phyloP scores from a whole-genome alignment of 2,113 vertebrate genomes.

The Acanthochromis polyacanthus region DNA sequence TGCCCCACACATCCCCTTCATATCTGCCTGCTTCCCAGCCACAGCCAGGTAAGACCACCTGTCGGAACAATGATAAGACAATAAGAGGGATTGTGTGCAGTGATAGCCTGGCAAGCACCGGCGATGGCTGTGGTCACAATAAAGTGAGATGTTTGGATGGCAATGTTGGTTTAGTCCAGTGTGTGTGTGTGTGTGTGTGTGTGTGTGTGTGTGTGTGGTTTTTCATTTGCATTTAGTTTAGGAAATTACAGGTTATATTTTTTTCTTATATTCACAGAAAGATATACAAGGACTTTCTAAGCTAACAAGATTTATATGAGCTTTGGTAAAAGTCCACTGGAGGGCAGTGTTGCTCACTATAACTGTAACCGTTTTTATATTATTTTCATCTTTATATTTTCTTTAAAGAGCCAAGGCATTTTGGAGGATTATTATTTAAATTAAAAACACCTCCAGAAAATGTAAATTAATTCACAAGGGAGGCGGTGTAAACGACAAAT shows the following conservation, averaged over 20 bases:
- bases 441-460: background rate
- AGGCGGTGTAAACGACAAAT: background rate
- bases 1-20: conserved; percentile 80
- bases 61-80: conserved; percentile 80
- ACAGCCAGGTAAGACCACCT: conserved; percentile 81
- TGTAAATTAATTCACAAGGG: background rate
- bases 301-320: background rate
- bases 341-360: conserved; percentile 62
- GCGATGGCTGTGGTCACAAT: conserved; percentile 39
- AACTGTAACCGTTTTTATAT: background rate
- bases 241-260: background rate
- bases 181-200: conserved; percentile 5
- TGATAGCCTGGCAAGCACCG: conserved; percentile 54
- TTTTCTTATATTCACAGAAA: background rate
- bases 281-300: background rate
- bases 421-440: background rate
- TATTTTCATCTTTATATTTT: conserved; percentile 4
- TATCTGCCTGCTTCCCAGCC: conserved; percentile 73
- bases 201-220: conserved; percentile 3
- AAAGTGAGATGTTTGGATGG: conserved; percentile 42
- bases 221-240: background rate
- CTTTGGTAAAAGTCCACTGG: conserved; percentile 40
- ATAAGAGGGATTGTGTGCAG: conserved; percentile 59
- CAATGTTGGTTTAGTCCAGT: conserved; percentile 22
- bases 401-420: background rate